These are phyloP conservation scores for Danaus chrysippus DNA, from an alignment of 2,888 invertebrate genomes.

Conservation along the genomic window DNA sequence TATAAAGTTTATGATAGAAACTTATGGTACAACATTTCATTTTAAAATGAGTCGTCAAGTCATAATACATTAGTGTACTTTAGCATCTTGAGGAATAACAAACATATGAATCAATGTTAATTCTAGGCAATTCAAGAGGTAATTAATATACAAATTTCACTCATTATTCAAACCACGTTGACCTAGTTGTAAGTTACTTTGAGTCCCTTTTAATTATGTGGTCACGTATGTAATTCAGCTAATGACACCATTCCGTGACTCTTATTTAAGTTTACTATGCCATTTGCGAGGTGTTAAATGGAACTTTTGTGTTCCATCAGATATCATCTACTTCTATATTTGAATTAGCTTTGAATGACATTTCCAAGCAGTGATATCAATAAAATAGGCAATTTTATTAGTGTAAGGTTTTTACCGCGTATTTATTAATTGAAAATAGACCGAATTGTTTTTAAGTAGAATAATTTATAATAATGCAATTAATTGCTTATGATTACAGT, in stretches of 20 bases:
- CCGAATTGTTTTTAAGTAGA: neutral
- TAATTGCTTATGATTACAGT: too few relatives aligned
- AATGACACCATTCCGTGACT: slow-evolving; percentile 59
- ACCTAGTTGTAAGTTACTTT: slow-evolving; percentile 20
- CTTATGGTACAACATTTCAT: too few relatives aligned
- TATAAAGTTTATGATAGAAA: too few relatives aligned
- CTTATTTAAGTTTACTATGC: slow-evolving; percentile 50
- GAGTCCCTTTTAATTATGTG: slow-evolving; percentile 50
- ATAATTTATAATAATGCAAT: too few relatives aligned
- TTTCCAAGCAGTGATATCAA: slow-evolving; percentile 14
- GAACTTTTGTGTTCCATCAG: slow-evolving; percentile 62
- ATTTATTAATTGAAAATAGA: neutral
- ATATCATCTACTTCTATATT: slow-evolving; percentile 46
- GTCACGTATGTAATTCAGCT: slow-evolving; percentile 54
- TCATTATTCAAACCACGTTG: slow-evolving; percentile 17
- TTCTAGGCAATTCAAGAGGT: neutral
- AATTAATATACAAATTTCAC: slow-evolving; percentile 5
- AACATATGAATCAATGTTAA: neutral
- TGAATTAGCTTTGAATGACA: slow-evolving; percentile 32
- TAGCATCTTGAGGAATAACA: neutral
- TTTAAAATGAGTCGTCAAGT: too few relatives aligned
- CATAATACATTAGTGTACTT: too few relatives aligned
- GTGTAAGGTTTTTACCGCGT: neutral
- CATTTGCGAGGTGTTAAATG: slow-evolving; percentile 62
- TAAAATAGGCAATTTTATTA: slow-evolving; percentile 8